Conservation (phyloP, 2,113 vertebrate species). For the Sclerurus mexicanus region DNA sequence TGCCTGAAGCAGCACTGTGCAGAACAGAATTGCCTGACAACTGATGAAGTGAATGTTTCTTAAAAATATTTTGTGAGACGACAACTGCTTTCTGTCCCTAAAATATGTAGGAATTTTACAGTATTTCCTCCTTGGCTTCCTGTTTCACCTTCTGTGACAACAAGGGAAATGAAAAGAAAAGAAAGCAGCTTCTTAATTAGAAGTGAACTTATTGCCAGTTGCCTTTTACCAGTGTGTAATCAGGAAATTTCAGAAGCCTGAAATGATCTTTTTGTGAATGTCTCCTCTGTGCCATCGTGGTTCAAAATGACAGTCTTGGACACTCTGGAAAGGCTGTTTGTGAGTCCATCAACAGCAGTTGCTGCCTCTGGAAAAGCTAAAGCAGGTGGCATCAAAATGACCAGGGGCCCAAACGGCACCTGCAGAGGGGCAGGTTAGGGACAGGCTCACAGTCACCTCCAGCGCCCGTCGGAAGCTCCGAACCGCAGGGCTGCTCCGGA, state of each 20-base stretch:
- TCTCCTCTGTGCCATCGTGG: fast-evolving
- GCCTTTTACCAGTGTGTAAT: neutral
- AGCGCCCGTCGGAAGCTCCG: neutral
- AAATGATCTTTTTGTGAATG: neutral
- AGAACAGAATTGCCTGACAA: neutral
- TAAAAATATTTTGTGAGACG: neutral
- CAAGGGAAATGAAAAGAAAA: neutral
- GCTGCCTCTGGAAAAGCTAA: neutral
- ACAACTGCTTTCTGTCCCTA: neutral
- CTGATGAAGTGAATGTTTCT: neutral
- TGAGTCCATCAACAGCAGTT: neutral
- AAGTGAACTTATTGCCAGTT: neutral
- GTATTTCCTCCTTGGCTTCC: neutral
- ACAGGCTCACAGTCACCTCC: neutral
- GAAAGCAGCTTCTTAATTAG: neutral
- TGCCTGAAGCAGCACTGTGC: neutral
- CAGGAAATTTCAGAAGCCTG: neutral
- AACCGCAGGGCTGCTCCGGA: neutral
- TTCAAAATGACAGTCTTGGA: neutral
- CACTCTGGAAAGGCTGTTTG: neutral
- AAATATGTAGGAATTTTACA: neutral
- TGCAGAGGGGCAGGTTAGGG: neutral
- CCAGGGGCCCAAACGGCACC: neutral
- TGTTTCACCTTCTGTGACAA: neutral
- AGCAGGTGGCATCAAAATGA: neutral